Percentiles rank a stretch among this genome's conserved stretches.
Evolutionary conservation across 2,888 invertebrate species (phyloP).

Genomic region (Sericinus montela): DNA sequence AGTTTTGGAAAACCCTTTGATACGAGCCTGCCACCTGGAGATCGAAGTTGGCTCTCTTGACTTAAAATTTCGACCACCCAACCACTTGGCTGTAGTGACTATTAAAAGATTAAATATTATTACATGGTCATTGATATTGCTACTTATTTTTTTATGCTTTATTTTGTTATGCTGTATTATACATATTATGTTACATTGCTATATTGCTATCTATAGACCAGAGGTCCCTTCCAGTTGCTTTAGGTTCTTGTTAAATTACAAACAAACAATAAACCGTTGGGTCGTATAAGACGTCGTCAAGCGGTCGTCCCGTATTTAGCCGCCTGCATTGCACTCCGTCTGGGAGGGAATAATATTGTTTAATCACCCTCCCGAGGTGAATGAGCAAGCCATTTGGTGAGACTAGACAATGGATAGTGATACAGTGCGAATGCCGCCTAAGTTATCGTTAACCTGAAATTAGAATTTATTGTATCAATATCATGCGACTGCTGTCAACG

Average conservation of each 20-base stretch:
- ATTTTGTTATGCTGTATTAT: no score
- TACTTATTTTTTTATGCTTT: no score
- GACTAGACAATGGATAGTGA: constrained; percentile 13
- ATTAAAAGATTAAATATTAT: no score
- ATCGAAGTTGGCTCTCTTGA: no score
- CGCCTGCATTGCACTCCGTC: constrained; percentile 11
- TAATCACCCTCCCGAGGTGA: constrained; percentile 16
- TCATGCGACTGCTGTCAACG: constrained; percentile 8
- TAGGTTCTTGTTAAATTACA: constrained; percentile 9
- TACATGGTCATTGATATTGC: no score
- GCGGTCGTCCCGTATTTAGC: constrained; percentile 14
- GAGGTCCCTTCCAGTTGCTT: not conserved
- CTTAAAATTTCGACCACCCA: no score
- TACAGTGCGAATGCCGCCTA: not conserved
- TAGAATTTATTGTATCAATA: constrained; percentile 19
- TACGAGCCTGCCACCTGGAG: no score
- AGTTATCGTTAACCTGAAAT: constrained; percentile 7
- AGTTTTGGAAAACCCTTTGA: no score
- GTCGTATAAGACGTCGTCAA: constrained; percentile 19
- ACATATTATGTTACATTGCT: no score
- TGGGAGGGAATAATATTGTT: constrained; percentile 14
- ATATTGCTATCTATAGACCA: not conserved
- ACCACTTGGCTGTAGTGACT: no score
- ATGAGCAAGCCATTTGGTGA: constrained; percentile 11
- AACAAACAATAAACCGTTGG: constrained; percentile 19